These are phyloP conservation scores for Lamprotornis superbus DNA, from an alignment of 2,113 vertebrate species.

Conservation along the genomic window DNA sequence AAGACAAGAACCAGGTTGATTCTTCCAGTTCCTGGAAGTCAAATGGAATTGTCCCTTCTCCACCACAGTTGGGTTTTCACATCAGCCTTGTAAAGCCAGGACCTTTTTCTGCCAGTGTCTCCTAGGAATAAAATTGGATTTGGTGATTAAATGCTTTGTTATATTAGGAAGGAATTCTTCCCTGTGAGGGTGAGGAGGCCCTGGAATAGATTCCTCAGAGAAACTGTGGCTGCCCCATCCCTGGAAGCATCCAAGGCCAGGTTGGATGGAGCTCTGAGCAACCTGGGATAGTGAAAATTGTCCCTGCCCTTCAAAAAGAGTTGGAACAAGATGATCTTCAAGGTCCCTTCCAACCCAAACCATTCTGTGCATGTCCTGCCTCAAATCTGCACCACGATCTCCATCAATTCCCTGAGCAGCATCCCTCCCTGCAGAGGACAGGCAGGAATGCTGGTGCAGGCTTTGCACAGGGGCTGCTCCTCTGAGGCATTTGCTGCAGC, in stretches of 20 bases:
- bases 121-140: accelerated
- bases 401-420: neutral
- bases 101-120: neutral
- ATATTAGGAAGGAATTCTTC: neutral
- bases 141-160: neutral
- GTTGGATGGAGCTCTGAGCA: neutral
- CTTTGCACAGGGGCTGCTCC: neutral
- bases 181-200: neutral
- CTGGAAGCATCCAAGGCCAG: neutral
- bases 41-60: neutral
- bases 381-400: neutral
- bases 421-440: neutral
- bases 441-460: neutral
- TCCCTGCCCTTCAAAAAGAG: neutral
- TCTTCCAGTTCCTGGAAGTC: neutral
- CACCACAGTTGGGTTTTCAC: accelerated
- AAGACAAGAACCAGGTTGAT: neutral
- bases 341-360: neutral
- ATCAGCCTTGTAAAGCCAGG: neutral
- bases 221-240: neutral
- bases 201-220: neutral
- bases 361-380: neutral
- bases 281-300: neutral
- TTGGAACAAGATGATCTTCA: neutral
- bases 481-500: neutral